A percentile compares a stretch with the other conserved stretches of the same genome.
phyloP scores from a whole-genome alignment of 64 coral and sea anemone species.

The Actinia tenebrosa region DNA sequence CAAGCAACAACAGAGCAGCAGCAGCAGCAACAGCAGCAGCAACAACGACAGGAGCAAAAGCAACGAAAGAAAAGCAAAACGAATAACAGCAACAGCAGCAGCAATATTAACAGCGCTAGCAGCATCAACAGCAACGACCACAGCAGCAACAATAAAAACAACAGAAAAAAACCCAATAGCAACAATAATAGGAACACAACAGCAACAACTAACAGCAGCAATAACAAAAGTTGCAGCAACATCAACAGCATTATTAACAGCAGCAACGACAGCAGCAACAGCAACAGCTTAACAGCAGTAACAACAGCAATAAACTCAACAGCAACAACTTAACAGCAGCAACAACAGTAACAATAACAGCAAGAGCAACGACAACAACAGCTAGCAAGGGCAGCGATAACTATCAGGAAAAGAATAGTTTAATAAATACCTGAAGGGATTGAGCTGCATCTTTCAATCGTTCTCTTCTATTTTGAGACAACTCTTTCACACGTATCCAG shows the following conservation, averaged over 20 bases:
- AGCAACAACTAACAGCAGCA: background rate
- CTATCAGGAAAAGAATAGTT: no score
- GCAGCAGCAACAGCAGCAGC: background rate
- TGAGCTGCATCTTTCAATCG: constrained; percentile 95
- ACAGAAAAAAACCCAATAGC: background rate
- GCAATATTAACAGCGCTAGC: background rate
- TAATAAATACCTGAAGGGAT: constrained; percentile 67
- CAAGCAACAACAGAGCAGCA: background rate
- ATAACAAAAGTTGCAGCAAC: background rate
- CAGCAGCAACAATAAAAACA: background rate
- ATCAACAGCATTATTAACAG: background rate
- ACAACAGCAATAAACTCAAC: background rate
- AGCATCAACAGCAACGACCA: background rate
- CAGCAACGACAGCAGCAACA: background rate
- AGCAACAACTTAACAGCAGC: background rate
- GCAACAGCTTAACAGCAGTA: background rate
- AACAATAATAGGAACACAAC: background rate
- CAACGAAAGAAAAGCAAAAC: no score
- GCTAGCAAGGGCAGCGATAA: background rate
- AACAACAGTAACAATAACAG: background rate
- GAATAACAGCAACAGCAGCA: background rate
- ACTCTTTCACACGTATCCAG: constrained; percentile 80
- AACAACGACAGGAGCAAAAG: background rate
- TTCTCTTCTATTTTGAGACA: constrained; percentile 74
- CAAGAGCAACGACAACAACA: background rate